Evolutionary conservation across 1,140 invertebrate genomes (phyloP).

Genomic region (Hestina assimilis): DNA sequence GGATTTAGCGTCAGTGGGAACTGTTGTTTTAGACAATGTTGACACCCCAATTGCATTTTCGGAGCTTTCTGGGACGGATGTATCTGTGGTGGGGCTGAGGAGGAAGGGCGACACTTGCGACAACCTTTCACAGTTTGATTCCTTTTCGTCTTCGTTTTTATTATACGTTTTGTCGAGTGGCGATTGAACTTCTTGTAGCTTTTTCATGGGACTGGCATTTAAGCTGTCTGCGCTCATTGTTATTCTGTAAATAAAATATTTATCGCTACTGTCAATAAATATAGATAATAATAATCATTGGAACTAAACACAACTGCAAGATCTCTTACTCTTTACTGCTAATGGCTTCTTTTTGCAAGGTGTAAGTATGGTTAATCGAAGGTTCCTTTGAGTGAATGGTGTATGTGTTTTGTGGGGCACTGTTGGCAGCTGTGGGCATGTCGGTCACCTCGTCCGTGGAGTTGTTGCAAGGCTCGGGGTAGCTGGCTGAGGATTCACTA

Average conservation of each 20-base stretch:
- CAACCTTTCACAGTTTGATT: constrained; percentile 58
- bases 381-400: constrained; percentile 37
- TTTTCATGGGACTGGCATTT: constrained; percentile 60
- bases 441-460: constrained; percentile 61
- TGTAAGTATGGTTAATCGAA: constrained; percentile 48
- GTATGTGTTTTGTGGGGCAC: constrained; percentile 39
- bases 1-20: constrained; percentile 66
- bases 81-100: constrained; percentile 65
- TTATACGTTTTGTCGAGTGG: constrained; percentile 54
- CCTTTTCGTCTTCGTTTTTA: constrained; percentile 55
- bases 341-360: constrained; percentile 45
- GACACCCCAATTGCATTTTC: constrained; percentile 58
- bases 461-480: constrained; percentile 67
- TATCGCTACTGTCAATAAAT: neutral
- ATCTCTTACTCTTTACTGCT: constrained; percentile 61
- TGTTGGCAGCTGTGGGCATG: constrained; percentile 44
- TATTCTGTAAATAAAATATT: constrained; percentile 46
- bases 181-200: constrained; percentile 28
- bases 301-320: neutral
- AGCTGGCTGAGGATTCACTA: constrained; percentile 71
- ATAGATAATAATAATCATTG: neutral
- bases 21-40: constrained; percentile 64
- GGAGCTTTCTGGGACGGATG: constrained; percentile 54
- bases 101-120: constrained; percentile 69
- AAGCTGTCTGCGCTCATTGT: constrained; percentile 76